Base-by-base conservation (phyloP, 2,888 invertebrate genomes). In the Noctua pronuba region DNA sequence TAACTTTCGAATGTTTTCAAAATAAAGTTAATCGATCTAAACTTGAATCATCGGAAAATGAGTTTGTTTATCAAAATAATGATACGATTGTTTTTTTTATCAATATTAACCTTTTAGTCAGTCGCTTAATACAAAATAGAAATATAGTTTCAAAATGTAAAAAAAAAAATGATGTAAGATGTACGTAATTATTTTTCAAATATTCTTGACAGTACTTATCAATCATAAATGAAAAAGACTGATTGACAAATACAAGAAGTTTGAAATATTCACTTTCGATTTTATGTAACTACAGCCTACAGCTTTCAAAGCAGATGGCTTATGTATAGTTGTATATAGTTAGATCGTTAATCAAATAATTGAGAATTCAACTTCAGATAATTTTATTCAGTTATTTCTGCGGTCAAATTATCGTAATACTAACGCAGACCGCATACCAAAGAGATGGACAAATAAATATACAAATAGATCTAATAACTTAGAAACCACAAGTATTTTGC, bases 401-500 rank as follows among this genome's bases (percentile, higher is more conserved):
- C 35, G 11, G 24, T 18, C 28, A 46, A 28, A n/a, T 3, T 73
- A 8, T 46, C 49, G 16, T 13, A 55, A 52, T 13, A 35, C 2
- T 58, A 31, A 11, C 41, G 2, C 11, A 49, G n/a, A 18, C 74
- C 60, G n/a, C 75, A 55, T 24, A 77, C 18, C 4, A 28, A 24
- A 18, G 7, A 64, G 49, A 73, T 31, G n/a, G 11, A 35, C 28
- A 77, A 71, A 73, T 35, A 35, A n/a, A 65, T 41, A 65, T 41
- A 76, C 68, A 64, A 73, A 79, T 28, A 58, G 72, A 75, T 65
- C 80, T 75, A 80, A 79, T 88, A 80, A 82, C 65, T 84, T 68
- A 38, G 58, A 71, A 78, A 74, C 73, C 74, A 68, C 80, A 85
- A 75, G 49, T 41, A 55, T 71, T 84, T 90, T 87, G 86, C 86